phyloP scores from a whole-genome alignment of 1,140 invertebrate species.

The Maconellicoccus hirsutus region DNA sequence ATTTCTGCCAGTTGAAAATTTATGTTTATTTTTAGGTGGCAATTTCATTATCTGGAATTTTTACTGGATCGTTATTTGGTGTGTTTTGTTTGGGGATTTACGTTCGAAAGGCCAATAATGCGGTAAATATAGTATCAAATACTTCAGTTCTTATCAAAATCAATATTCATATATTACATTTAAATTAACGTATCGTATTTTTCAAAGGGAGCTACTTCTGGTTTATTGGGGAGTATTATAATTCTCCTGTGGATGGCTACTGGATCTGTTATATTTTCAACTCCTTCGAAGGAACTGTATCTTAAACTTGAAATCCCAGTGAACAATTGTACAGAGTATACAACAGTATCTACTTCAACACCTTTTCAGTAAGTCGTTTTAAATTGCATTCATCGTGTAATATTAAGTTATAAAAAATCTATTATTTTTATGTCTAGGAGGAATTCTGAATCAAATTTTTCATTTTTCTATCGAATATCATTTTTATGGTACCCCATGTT shows the following conservation, averaged over 20 bases:
- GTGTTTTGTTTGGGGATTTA: slow-evolving; percentile 76
- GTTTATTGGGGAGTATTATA: background rate
- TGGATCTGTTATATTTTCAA: background rate
- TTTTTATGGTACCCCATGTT: slow-evolving; percentile 56
- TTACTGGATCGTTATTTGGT: slow-evolving; percentile 70
- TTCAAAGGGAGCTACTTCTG: background rate
- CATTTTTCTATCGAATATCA: slow-evolving; percentile 42
- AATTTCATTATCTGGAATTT: slow-evolving; percentile 56
- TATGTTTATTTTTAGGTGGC: slow-evolving; percentile 46
- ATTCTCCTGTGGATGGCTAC: background rate
- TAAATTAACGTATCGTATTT: background rate
- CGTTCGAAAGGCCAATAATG: slow-evolving; percentile 64
- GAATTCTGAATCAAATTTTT: background rate
- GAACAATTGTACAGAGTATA: background rate
- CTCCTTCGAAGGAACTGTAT: background rate
- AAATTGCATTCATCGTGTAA: no score
- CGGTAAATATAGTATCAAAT: slow-evolving; percentile 29
- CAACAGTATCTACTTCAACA: background rate
- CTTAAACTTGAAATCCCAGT: background rate
- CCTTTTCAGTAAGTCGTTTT: no score
- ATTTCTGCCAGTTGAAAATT: background rate
- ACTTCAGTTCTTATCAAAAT: no score
- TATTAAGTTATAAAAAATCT: background rate
- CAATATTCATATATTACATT: background rate
- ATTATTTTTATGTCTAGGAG: background rate